Base-by-base conservation (phyloP, 2,888 invertebrate species). In the Trisateles emortualis region DNA sequence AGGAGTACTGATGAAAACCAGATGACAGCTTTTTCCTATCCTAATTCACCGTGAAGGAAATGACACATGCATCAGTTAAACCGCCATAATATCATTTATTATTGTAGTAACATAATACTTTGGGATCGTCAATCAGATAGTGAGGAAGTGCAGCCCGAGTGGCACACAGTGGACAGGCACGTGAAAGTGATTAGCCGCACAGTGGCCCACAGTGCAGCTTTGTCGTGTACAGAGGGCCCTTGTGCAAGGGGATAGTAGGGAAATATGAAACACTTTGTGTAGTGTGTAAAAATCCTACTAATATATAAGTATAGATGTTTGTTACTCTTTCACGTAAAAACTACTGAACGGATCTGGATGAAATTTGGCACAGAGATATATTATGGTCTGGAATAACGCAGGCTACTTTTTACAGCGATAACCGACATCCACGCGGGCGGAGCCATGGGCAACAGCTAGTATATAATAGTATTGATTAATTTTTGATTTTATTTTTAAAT, bases 121-220 rank as follows among this genome's bases (percentile, higher is more conserved):
- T 26, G 19, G 47, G 14, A 9, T 58, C 57, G 57, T 54, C 68
- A 74, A 61, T 70, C 70, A 66, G 69, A 69, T 69, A 72, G 74
- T 76, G 81, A 87, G 88, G 88, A 88, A 88, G 88, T 86, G 83
- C 87, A 82, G 83, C 64, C 78, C 52, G 69, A 72, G 59, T 70
- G 76, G 70, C 69, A 67, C 66, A 55, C 69, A 61, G 52, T 76
- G 74, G 87, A 86, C 88, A 86, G 79, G 81, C 91, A 90, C 87
- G 90, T 91, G 90, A 90, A 90, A 89, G 88, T 87, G 84, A 90
- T 91, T 91, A 91, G 81, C 72, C 55, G 77, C 75, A 90, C 89
- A 59, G 71, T 71, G 61, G 70, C 73, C 70, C 76, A 89, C 89
- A 90, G 87, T 74, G 82, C 76, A 55, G 79, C 87, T 65, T 86